Base-by-base conservation (phyloP, 2,113 vertebrate species). In the Siniperca chuatsi region DNA sequence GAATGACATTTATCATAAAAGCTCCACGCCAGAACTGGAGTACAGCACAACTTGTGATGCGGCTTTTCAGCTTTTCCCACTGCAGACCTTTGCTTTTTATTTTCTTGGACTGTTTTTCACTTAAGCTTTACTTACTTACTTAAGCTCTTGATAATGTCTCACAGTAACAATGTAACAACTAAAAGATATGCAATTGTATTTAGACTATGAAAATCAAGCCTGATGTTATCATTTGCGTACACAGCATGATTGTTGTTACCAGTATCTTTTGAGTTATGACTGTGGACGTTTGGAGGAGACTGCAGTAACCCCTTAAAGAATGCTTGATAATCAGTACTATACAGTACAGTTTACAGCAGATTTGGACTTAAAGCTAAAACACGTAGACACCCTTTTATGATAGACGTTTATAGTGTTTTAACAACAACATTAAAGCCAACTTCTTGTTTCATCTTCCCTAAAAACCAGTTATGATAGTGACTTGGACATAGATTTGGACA, bases 1-100 rank as follows among this genome's bases (percentile, higher is more conserved):
- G 13, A 65, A 18, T 40, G 5, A 62, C n/a, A 57, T 44, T 80
- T 62, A 37, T 44, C 54, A 8, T 42, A 76, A 68, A 80, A 55
- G 33, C 29, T 58, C 23, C 2, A 23, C 37, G 58, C 8, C 54
- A 69, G 20, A 60, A 55, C 40, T 57, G 25, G 10, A 70, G 66
- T 16, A 64, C 15, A 76, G n/a, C 33, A 25, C 48, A 73, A 52
- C 1, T n/a, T 84, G 23, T 62, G 60, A 73, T 40, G 12, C 4
- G 8, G 35, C 2, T 23, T 50, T 25, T 20, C 11, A 21, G 35
- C 2, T 23, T 50, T 25, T 20, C 11, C 35, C 9, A 69, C n/a
- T 42, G 71, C 5, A 55, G 37, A 54, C 2, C 23, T 52, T 67
- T 48, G 21, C 1, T 78, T 54, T 62, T n/a, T n/a, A 58, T 40